Conservation (phyloP, 2,888 invertebrate genomes). For the Eucera pruinosa region DNA sequence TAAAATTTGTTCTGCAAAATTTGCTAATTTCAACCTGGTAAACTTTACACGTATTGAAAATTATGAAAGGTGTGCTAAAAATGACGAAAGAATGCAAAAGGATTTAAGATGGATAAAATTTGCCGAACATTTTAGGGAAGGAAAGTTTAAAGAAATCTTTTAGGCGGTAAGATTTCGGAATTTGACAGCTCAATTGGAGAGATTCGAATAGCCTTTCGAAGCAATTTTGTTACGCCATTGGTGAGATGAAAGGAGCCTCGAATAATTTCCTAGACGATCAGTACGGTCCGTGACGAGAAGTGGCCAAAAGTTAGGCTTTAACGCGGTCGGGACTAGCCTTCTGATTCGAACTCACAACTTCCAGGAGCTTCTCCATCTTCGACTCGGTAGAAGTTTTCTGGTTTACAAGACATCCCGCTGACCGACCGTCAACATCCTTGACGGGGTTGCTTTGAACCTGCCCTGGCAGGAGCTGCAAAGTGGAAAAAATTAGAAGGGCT, state of each 20-base stretch:
- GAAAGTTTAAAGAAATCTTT: too few species aligned
- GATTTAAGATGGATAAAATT: too few species aligned
- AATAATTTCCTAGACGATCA: slow-evolving; percentile 58
- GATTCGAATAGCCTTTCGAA: background rate
- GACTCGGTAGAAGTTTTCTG: slow-evolving; percentile 35
- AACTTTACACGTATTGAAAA: too few species aligned
- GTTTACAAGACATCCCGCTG: slow-evolving; percentile 58
- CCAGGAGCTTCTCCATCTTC: slow-evolving; percentile 43
- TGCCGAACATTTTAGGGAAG: too few species aligned
- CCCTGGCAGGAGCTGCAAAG: slow-evolving; percentile 24
- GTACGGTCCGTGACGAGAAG: slow-evolving; percentile 63
- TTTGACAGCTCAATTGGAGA: background rate
- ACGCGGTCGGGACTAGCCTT: slow-evolving; percentile 57
- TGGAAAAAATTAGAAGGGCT: slow-evolving; percentile 35
- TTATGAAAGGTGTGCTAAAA: too few species aligned
- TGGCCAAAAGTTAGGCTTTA: slow-evolving; percentile 68
- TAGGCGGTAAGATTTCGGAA: too few species aligned
- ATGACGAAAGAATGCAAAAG: too few species aligned
- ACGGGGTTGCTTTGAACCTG: slow-evolving; percentile 62
- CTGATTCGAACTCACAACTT: slow-evolving; percentile 34
- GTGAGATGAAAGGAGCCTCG: slow-evolving; percentile 31
- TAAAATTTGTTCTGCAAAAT: too few species aligned
- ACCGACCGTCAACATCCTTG: slow-evolving; percentile 62
- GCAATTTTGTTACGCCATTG: slow-evolving; percentile 45
- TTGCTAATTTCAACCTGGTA: too few species aligned